Conservation (phyloP, 2,888 invertebrate species). For the Tupiocoris notatus region DNA sequence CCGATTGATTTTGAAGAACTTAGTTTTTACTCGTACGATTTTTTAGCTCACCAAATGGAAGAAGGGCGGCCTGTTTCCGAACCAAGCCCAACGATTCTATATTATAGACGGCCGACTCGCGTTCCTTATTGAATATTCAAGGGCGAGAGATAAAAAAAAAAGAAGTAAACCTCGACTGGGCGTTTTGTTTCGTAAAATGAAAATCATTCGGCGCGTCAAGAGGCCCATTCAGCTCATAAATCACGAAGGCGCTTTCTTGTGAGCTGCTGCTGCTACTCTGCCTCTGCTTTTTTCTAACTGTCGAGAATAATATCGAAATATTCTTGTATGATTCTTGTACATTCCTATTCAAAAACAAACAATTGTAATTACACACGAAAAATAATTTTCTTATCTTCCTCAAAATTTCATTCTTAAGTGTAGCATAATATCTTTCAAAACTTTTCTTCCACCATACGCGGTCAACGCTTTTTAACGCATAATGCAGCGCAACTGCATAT, state of each 20-base stretch:
- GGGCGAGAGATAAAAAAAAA: not conserved
- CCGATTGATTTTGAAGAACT: too few species aligned
- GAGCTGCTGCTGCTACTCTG: not conserved
- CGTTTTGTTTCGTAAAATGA: conserved; percentile 18
- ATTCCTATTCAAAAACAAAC: too few species aligned
- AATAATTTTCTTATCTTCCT: too few species aligned
- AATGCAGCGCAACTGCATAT: too few species aligned
- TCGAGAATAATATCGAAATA: not conserved
- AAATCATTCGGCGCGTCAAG: conserved; percentile 1
- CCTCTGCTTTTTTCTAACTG: not conserved
- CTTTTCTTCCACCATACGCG: too few species aligned
- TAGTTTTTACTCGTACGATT: too few species aligned
- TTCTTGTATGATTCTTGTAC: too few species aligned
- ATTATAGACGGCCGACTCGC: not conserved
- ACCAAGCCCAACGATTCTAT: not conserved
- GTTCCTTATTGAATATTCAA: conserved; percentile 17
- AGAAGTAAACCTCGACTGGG: conserved; percentile 1
- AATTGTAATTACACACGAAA: too few species aligned
- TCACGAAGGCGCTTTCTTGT: not conserved
- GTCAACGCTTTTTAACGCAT: too few species aligned
- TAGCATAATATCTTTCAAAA: too few species aligned
- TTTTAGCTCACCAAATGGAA: too few species aligned
- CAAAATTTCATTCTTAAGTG: too few species aligned
- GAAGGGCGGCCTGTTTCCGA: not conserved
- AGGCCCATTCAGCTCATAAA: conserved; percentile 1